These are phyloP conservation scores for Acanthurus lineatus DNA, from an alignment of 2,797 vertebrate species.

Conservation along the genomic window DNA sequence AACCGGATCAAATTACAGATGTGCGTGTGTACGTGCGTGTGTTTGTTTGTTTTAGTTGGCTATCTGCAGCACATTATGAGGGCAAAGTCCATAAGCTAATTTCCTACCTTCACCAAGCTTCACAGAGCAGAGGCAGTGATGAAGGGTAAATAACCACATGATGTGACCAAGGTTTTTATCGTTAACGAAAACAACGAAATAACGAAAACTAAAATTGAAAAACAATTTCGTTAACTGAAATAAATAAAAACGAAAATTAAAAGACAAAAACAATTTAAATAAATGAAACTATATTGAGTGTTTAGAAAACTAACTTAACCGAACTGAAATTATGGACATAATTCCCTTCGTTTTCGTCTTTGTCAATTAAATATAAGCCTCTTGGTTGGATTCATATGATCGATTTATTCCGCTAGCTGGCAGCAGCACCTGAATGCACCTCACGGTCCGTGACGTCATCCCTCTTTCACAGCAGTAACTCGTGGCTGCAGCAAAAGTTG, in stretches of 20 bases:
- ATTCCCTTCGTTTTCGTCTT: not conserved
- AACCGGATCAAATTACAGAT: conserved; percentile 50
- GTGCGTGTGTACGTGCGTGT: conserved; percentile 16
- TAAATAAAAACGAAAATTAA: too few relatives aligned
- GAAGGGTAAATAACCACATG: conserved; percentile 12
- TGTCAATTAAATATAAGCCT: not conserved
- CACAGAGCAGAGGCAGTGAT: conserved; percentile 28
- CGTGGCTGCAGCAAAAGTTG: too few relatives aligned
- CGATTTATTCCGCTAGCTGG: not conserved
- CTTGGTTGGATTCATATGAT: not conserved
- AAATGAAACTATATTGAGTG: not conserved
- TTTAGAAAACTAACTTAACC: not conserved
- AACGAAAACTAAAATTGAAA: too few relatives aligned
- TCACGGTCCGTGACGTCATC: fast-evolving
- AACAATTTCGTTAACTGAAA: too few relatives aligned
- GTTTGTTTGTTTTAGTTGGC: conserved; percentile 50
- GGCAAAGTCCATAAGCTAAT: conserved; percentile 41
- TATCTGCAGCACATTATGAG: conserved; percentile 54
- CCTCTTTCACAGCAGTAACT: not conserved
- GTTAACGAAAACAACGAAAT: too few relatives aligned
- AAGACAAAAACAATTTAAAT: not conserved
- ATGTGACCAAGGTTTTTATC: too few relatives aligned
- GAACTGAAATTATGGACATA: not conserved
- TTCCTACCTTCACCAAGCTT: conserved; percentile 38
- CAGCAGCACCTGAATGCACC: too few relatives aligned